Percentiles rank a stretch among this genome's conserved stretches.
phyloP scores from a whole-genome alignment of 2,113 vertebrate species.

The Ctenomys sociabilis region DNA sequence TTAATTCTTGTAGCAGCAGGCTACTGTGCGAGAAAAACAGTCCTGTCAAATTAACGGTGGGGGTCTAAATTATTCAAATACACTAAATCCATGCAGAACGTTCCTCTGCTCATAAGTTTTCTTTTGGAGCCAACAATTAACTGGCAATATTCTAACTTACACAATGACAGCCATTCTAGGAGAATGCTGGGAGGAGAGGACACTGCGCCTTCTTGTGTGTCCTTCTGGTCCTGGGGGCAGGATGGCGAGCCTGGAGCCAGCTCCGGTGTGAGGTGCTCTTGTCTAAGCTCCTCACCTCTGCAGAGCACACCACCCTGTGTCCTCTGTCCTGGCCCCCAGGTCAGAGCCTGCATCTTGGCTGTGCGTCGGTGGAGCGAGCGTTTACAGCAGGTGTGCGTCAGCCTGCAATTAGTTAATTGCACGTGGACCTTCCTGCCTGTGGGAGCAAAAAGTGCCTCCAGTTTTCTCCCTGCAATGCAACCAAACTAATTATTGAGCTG shows the following conservation, averaged over 20 bases:
- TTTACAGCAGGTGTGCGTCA: not conserved
- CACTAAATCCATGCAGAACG: conserved; percentile 95
- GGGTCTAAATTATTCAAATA: conserved; percentile 99
- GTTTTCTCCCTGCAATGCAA: conserved; percentile 63
- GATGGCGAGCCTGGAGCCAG: not conserved
- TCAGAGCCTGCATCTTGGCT: not conserved
- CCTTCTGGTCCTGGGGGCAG: conserved; percentile 50
- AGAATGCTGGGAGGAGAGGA: conserved; percentile 73
- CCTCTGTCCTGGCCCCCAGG: not conserved
- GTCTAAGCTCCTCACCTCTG: not conserved
- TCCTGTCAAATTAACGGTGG: conserved; percentile 96
- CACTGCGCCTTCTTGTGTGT: conserved; percentile 6
- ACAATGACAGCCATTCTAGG: conserved; percentile 94
- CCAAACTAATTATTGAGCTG: conserved; percentile 72
- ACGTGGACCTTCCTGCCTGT: conserved; percentile 52
- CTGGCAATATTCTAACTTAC: conserved; percentile 95
- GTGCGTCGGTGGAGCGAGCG: not conserved
- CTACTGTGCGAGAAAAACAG: conserved; percentile 95
- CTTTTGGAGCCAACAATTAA: conserved; percentile 97
- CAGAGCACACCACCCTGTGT: not conserved
- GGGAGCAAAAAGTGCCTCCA: conserved; percentile 36
- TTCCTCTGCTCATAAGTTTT: conserved; percentile 97
- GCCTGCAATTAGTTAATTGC: conserved; percentile 72
- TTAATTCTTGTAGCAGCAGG: conserved; percentile 96
- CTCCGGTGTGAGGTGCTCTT: not conserved